These are phyloP conservation scores for Diabrotica balteata DNA, from an alignment of 2,888 invertebrate genomes.

Conservation along the genomic window DNA sequence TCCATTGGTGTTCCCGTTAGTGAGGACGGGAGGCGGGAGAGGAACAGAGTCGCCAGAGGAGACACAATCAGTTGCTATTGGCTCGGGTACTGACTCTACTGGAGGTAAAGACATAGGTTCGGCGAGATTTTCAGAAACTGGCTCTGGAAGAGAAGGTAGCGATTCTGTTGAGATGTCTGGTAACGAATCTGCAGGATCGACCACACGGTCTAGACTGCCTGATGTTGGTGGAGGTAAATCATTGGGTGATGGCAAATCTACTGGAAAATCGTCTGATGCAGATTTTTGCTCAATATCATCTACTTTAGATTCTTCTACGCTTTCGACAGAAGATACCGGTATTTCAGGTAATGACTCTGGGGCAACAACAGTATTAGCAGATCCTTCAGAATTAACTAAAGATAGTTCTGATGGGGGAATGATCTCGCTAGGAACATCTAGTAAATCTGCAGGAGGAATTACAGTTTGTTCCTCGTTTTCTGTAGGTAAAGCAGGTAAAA, in stretches of 20 bases:
- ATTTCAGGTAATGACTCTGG: not conserved
- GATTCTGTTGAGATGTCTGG: constrained; percentile 59
- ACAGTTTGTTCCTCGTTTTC: not conserved
- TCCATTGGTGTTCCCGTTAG: constrained; percentile 58
- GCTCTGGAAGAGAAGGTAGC: constrained; percentile 57
- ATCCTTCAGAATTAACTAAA: constrained; percentile 18
- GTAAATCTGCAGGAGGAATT: not conserved
- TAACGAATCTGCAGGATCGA: constrained; percentile 57
- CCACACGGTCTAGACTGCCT: constrained; percentile 43
- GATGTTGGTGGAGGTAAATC: constrained; percentile 17
- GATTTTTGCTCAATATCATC: constrained; percentile 3
- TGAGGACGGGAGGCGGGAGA: constrained; percentile 46
- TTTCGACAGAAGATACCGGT: not conserved
- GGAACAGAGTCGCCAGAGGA: constrained; percentile 38
- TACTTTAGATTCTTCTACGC: constrained; percentile 5
- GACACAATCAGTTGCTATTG: constrained; percentile 49
- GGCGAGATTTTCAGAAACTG: constrained; percentile 55
- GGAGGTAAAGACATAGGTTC: constrained; percentile 60
- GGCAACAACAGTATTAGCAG: constrained; percentile 7
- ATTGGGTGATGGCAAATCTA: constrained; percentile 32
- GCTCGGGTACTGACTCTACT: constrained; percentile 58
- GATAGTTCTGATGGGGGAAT: constrained; percentile 11
- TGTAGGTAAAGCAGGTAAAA: not conserved
- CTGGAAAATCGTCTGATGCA: constrained; percentile 26
- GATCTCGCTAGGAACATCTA: not conserved